These are phyloP conservation scores for Platyrinchus mystaceus DNA, from an alignment of 2,797 vertebrate species.

Conservation along the genomic window DNA sequence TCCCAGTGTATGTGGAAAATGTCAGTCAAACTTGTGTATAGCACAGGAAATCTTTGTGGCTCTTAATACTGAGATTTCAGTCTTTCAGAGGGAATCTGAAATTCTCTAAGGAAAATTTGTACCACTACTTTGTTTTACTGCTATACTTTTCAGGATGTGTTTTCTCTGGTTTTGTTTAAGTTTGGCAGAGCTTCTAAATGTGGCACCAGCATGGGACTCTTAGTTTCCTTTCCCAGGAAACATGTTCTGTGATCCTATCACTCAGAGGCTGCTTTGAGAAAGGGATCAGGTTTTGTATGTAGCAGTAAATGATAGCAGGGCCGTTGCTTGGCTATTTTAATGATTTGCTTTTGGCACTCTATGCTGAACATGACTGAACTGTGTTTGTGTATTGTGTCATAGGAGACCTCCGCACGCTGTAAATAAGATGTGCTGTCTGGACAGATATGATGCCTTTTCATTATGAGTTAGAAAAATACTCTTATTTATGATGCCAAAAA, in stretches of 20 bases:
- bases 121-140: neutral
- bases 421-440: neutral
- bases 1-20: neutral
- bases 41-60: neutral
- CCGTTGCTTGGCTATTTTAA: neutral
- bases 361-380: neutral
- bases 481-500: conserved; percentile 43
- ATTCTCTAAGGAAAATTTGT: neutral
- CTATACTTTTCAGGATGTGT: neutral
- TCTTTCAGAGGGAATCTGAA: neutral
- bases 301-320: neutral
- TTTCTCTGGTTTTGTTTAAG: neutral
- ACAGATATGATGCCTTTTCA: conserved; percentile 15
- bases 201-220: neutral
- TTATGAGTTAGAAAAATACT: neutral
- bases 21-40: neutral
- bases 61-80: neutral
- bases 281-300: neutral
- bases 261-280: conserved; percentile 9
- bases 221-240: neutral
- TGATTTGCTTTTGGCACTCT: neutral
- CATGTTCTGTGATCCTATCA: neutral
- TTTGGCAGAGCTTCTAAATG: neutral
- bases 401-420: neutral
- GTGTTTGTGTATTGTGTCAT: neutral